Percentiles rank a stretch among this genome's conserved stretches.
Conservation (phyloP, 2,888 invertebrate genomes). For the Allophyes oxyacanthae region DNA sequence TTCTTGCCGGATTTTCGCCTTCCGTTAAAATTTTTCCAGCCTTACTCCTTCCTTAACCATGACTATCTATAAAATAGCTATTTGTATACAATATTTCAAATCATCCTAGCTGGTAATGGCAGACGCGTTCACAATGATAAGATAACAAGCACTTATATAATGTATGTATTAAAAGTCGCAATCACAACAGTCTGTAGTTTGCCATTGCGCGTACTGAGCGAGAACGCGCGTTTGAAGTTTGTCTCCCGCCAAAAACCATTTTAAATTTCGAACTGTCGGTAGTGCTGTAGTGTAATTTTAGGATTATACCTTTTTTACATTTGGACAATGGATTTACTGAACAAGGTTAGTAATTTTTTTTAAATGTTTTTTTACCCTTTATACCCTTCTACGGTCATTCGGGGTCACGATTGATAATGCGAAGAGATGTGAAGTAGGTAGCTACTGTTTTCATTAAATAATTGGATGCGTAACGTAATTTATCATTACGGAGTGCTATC, state of each 20-base stretch:
- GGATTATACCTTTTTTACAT: conserved; percentile 25
- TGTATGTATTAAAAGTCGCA: conserved; percentile 54
- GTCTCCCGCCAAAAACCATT: conserved; percentile 51
- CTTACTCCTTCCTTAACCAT: background rate
- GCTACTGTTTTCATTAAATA: conserved; percentile 15
- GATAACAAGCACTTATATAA: conserved; percentile 56
- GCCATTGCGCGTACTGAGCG: conserved; percentile 45
- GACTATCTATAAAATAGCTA: conserved; percentile 1
- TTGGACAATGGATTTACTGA: conserved; percentile 60
- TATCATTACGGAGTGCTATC: background rate
- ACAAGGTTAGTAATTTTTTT: conserved; percentile 53
- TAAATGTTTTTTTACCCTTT: conserved; percentile 33
- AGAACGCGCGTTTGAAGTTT: conserved; percentile 43
- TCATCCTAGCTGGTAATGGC: conserved; percentile 49
- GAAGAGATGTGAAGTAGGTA: conserved; percentile 18
- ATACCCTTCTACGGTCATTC: conserved; percentile 38
- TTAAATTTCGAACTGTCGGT: conserved; percentile 49
- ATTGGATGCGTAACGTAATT: conserved; percentile 17
- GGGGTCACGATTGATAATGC: conserved; percentile 16
- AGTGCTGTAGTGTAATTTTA: conserved; percentile 41
- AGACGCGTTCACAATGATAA: conserved; percentile 53
- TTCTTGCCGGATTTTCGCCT: background rate
- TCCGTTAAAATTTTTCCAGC: background rate
- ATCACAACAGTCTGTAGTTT: conserved; percentile 46
- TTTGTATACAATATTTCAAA: conserved; percentile 38